phyloP scores from a whole-genome alignment of 2,888 invertebrate genomes.

The Plebejus melissa region DNA sequence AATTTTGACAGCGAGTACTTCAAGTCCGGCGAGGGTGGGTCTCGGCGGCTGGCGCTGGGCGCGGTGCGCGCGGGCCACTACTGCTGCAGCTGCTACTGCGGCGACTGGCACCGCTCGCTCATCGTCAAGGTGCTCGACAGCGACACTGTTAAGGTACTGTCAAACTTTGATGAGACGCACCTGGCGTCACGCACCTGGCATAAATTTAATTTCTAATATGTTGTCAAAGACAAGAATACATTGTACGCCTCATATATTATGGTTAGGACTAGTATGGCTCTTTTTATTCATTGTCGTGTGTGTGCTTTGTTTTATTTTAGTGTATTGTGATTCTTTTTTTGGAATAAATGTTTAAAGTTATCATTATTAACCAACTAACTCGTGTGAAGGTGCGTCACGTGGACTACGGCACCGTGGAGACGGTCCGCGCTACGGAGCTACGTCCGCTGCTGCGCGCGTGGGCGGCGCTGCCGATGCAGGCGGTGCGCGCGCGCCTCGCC shows the following conservation, averaged over 20 bases:
- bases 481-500: slow-evolving; percentile 70
- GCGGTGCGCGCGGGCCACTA: slow-evolving; percentile 68
- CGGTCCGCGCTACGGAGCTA: slow-evolving; percentile 46
- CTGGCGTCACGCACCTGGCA: no score
- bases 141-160: slow-evolving; percentile 54
- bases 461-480: slow-evolving; percentile 69
- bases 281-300: no score
- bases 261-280: no score
- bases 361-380: no score
- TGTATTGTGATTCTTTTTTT: no score
- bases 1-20: slow-evolving; percentile 51
- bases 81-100: slow-evolving; percentile 63
- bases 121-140: slow-evolving; percentile 67
- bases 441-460: slow-evolving; percentile 60
- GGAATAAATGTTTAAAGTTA: no score
- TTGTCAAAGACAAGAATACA: no score
- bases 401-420: slow-evolving; percentile 78
- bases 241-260: no score
- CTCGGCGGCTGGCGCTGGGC: slow-evolving; percentile 52
- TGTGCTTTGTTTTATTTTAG: no score
- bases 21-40: slow-evolving; percentile 45
- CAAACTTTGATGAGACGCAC: no score
- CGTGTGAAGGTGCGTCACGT: slow-evolving; percentile 71
- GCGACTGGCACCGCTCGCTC: slow-evolving; percentile 75
- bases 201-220: no score